Percentiles rank a stretch among this genome's conserved stretches.
phyloP scores from a whole-genome alignment of 2,113 vertebrate species.

The Apodemus speciosus region DNA sequence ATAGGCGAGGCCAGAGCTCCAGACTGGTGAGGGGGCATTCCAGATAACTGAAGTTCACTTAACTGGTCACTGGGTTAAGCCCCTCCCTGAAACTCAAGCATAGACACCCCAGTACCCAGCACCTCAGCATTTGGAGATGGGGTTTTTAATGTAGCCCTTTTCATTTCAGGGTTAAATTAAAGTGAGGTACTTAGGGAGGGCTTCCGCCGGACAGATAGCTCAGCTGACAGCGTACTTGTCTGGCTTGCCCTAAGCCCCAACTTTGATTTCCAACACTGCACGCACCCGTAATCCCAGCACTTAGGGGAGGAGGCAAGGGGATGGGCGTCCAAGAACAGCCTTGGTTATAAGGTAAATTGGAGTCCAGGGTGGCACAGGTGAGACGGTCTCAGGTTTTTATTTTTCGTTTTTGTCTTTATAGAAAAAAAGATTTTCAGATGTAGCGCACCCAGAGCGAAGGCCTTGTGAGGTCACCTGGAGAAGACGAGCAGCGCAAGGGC shows the following conservation, averaged over 20 bases:
- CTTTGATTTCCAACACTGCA: not conserved
- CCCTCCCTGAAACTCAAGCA: too few species aligned
- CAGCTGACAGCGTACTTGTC: not conserved
- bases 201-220: not conserved
- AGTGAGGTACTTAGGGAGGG: not conserved
- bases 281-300: not conserved
- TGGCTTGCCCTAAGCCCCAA: too few species aligned
- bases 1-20: not conserved
- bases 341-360: not conserved
- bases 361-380: not conserved
- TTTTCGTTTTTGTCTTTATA: too few species aligned
- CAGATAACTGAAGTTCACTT: not conserved
- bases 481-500: too few species aligned
- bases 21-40: not conserved
- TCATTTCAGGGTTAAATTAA: not conserved
- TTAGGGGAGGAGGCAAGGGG: not conserved
- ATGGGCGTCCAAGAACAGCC: not conserved
- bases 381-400: too few species aligned
- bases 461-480: too few species aligned
- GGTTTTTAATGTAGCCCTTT: not conserved
- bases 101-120: not conserved
- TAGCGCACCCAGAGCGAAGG: too few species aligned
- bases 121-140: not conserved
- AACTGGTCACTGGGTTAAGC: not conserved
- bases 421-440: too few species aligned